phyloP scores from a whole-genome alignment of 92 coral and sea anemone genomes.

The Ricordea florida region DNA sequence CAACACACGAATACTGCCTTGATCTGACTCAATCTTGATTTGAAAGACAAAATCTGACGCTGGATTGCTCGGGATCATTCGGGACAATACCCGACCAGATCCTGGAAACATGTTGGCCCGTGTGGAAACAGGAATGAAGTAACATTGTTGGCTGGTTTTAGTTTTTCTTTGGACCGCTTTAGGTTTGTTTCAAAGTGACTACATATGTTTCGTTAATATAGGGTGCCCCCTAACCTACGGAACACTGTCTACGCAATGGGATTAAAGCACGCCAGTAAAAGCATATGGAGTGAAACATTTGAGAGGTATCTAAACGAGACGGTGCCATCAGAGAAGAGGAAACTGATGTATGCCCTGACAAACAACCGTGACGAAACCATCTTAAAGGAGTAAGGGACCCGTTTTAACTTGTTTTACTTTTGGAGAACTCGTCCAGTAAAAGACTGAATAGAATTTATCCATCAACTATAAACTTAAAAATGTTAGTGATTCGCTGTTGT shows the following conservation, averaged over 20 bases:
- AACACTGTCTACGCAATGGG: slow-evolving; percentile 71
- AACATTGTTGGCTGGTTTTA: no score
- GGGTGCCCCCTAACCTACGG: slow-evolving; percentile 86
- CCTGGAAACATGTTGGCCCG: no score
- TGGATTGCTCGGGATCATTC: no score
- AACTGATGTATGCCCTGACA: slow-evolving; percentile 75
- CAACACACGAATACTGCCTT: no score
- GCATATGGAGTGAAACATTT: slow-evolving; percentile 59
- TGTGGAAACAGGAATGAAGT: no score
- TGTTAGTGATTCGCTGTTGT: no score
- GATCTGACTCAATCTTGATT: no score
- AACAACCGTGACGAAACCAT: slow-evolving; percentile 26
- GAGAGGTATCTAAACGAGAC: slow-evolving; percentile 40
- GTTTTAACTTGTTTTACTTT: not conserved
- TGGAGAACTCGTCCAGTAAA: not conserved
- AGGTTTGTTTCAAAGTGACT: not conserved
- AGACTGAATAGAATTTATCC: no score
- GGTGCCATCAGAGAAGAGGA: slow-evolving; percentile 86
- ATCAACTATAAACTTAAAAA: no score
- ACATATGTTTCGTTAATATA: not conserved
- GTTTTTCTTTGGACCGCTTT: no score
- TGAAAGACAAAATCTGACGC: no score
- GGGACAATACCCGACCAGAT: no score
- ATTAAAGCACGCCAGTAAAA: slow-evolving; percentile 51
- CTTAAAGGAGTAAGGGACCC: slow-evolving; percentile 52